Evolutionary conservation across 2,113 vertebrate genomes (phyloP), one percentile per base, ranked within the genome.

Genomic region (Pseudopodoces humilis): DNA sequence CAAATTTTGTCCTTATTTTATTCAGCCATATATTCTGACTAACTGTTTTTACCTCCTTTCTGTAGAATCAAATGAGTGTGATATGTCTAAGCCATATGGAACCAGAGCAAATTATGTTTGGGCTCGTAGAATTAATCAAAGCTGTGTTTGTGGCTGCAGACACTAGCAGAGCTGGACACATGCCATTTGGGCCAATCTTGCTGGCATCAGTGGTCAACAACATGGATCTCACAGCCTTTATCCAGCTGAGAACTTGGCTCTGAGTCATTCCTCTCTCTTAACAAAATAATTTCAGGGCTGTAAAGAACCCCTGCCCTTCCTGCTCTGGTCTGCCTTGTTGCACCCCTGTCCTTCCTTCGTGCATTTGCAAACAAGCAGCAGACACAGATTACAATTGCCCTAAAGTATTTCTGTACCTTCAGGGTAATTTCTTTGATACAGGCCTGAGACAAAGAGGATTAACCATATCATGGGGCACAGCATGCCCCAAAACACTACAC

Each of bases 161-260:
- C 41, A 81, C 5, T 37, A 53, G 41, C 19, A 86, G 46, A 31
- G 17, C 30, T 82, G 56, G 47, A 37, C 27, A 47, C 0, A 0
- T 27, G 30, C 25, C 1, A 0, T 16, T 64, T 60, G 67, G 44
- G 49, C 46, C 19, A 75, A 18, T 28, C 33, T 46, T 14, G 10
- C 3, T 72, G 39, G 47, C 12, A 65, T 43, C 44, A 33, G 1
- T 6, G 41, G 67, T 39, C n/a, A 52, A 63, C 24, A 13, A 7
- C 24, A 7, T 11, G 46, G 37, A 49, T 63, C n/a, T 80, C 47
- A 52, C 3, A 1, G 3, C 10, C 44, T 37, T 78, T 58, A 30
- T 56, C n/a, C 55, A 74, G 33, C 21, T 72, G 41, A 68, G 37
- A 13, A 58, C 37, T 33, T 76, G 63, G 11, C 30, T 85, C 49